phyloP scores from a whole-genome alignment of 1,140 invertebrate species.

The Linepithema humile region DNA sequence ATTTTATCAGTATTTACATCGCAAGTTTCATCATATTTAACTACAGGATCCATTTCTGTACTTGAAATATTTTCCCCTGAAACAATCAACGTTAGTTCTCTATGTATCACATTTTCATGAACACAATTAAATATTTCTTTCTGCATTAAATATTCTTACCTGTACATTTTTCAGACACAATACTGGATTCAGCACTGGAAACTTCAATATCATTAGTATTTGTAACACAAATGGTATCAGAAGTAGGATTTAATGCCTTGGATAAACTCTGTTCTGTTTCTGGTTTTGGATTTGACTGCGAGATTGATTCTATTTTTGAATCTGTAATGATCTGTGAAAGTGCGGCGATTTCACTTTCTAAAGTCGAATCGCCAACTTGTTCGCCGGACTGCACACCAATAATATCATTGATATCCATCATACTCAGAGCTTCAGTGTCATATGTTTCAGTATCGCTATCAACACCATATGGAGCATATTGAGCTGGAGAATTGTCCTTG shows the following conservation, averaged over 20 bases:
- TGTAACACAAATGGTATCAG: background rate
- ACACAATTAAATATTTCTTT: background rate
- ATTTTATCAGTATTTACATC: background rate
- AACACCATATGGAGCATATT: constrained; percentile 70
- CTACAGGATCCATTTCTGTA: background rate
- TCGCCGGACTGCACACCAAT: constrained; percentile 75
- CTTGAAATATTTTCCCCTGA: background rate
- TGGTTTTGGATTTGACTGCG: background rate
- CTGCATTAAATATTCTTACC: background rate
- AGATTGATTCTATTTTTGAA: constrained; percentile 61
- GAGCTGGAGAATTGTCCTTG: constrained; percentile 65
- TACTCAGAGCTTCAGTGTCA: constrained; percentile 73
- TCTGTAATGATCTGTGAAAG: constrained; percentile 82
- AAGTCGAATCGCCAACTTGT: constrained; percentile 76
- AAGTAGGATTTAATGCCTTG: background rate
- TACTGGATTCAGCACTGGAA: background rate
- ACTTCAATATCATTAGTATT: background rate
- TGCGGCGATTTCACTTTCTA: constrained; percentile 82
- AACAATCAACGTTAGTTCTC: background rate
- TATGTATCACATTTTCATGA: background rate
- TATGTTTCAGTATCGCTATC: constrained; percentile 76
- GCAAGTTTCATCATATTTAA: background rate
- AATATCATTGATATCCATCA: constrained; percentile 80
- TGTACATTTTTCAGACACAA: background rate
- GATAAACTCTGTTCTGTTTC: background rate